phyloP scores from a whole-genome alignment of 2,888 invertebrate species.

The Tetheella fluctuosa region DNA sequence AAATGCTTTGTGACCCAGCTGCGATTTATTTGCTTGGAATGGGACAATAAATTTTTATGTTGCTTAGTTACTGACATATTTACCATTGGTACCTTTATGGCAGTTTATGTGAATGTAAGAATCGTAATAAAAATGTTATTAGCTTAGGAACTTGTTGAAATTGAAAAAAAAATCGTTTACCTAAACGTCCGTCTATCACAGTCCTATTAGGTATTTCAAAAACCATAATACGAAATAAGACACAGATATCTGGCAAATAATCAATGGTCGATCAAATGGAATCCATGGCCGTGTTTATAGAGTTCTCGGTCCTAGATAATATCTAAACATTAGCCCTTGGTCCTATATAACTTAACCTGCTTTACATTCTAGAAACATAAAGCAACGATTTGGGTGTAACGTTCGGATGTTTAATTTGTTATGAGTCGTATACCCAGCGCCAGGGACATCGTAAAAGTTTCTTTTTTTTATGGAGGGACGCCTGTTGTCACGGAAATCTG shows the following conservation, averaged over 20 bases:
- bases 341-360: background rate
- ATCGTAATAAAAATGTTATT: background rate
- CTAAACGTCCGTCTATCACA: too few species aligned
- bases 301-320: background rate
- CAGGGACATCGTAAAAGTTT: constrained; percentile 46
- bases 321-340: background rate
- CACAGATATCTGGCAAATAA: too few species aligned
- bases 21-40: constrained; percentile 56
- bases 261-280: too few species aligned
- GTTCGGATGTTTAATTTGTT: constrained; percentile 44
- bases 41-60: constrained; percentile 46
- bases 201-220: too few species aligned
- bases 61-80: constrained; percentile 35
- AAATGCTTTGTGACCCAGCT: constrained; percentile 46
- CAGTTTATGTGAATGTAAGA: background rate
- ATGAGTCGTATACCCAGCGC: constrained; percentile 26
- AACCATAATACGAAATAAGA: background rate
- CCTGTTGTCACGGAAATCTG: constrained; percentile 64
- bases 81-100: constrained; percentile 19
- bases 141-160: background rate
- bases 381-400: constrained; percentile 29
- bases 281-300: too few species aligned
- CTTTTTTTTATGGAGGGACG: constrained; percentile 49
- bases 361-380: constrained; percentile 16
- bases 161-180: too few species aligned